These are phyloP conservation scores for Samia ricini DNA, from an alignment of 1,140 invertebrate species.

Conservation along the genomic window DNA sequence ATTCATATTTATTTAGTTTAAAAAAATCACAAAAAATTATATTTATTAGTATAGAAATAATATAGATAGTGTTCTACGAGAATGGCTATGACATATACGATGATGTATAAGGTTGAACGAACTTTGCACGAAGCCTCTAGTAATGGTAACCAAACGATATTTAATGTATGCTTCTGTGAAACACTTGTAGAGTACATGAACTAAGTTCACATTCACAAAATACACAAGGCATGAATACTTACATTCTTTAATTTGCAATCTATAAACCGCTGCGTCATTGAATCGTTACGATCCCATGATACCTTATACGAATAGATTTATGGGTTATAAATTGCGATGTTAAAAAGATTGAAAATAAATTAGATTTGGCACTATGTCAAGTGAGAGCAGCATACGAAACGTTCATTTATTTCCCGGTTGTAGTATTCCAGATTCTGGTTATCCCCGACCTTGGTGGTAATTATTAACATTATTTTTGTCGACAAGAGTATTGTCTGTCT, in stretches of 20 bases:
- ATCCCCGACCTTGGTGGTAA: conserved; percentile 55
- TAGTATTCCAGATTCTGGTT: conserved; percentile 6
- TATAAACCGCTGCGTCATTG: neutral
- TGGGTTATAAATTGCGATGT: neutral
- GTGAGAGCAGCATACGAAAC: no score
- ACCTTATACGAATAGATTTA: conserved; percentile 3
- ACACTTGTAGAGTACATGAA: conserved; percentile 26
- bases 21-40: no score
- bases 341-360: conserved; percentile 5
- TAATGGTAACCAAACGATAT: conserved; percentile 32
- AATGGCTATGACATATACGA: conserved; percentile 26
- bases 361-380: conserved; percentile 32
- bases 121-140: conserved; percentile 30
- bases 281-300: neutral
- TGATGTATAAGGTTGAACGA: conserved; percentile 36
- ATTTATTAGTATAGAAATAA: no score
- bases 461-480: conserved; percentile 57
- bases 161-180: conserved; percentile 29
- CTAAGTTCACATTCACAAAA: neutral
- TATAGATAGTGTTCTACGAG: neutral
- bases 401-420: conserved; percentile 30
- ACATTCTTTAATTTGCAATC: no score
- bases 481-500: conserved; percentile 44
- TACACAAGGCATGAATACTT: no score
- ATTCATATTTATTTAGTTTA: no score